Conservation (phyloP, 1,140 invertebrate genomes). For the Lucilia sericata region DNA sequence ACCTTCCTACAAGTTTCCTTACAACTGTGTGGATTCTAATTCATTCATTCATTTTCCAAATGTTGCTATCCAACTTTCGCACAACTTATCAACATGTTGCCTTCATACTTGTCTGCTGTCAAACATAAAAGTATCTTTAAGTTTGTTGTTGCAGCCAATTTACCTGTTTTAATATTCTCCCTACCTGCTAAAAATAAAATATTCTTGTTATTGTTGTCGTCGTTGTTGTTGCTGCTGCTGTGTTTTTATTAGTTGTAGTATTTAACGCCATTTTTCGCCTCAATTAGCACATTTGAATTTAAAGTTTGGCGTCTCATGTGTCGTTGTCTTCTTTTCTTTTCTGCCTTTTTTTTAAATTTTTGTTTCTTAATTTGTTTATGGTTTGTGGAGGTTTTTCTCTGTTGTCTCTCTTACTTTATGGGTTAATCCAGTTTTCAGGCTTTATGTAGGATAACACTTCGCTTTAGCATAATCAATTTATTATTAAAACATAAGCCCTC, state of each 20-base stretch:
- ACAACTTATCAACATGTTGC: background rate
- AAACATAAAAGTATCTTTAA: background rate
- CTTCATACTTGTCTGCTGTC: too few relatives aligned
- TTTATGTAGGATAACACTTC: background rate
- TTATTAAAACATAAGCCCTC: background rate
- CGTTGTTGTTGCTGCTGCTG: background rate
- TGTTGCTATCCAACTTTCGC: background rate
- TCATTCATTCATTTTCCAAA: background rate
- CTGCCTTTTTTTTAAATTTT: background rate
- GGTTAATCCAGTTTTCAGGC: conserved; percentile 28
- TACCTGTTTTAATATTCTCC: background rate
- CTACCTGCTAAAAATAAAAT: background rate
- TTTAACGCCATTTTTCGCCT: conserved; percentile 44
- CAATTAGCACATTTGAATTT: conserved; percentile 41
- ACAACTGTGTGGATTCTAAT: background rate
- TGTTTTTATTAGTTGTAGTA: conserved; percentile 21
- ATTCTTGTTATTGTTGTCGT: background rate
- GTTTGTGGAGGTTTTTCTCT: conserved; percentile 1
- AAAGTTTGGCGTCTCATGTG: conserved; percentile 38
- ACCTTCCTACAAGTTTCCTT: too few relatives aligned
- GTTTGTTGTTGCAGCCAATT: too few relatives aligned
- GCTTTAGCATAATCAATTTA: background rate
- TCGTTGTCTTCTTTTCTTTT: conserved; percentile 25
- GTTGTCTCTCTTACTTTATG: background rate
- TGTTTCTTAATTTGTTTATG: conserved; percentile 7